Evolutionary conservation across 2,113 vertebrate genomes (phyloP), one percentile per base, ranked within the genome.

Genomic region (Stegostoma tigrinum): DNA sequence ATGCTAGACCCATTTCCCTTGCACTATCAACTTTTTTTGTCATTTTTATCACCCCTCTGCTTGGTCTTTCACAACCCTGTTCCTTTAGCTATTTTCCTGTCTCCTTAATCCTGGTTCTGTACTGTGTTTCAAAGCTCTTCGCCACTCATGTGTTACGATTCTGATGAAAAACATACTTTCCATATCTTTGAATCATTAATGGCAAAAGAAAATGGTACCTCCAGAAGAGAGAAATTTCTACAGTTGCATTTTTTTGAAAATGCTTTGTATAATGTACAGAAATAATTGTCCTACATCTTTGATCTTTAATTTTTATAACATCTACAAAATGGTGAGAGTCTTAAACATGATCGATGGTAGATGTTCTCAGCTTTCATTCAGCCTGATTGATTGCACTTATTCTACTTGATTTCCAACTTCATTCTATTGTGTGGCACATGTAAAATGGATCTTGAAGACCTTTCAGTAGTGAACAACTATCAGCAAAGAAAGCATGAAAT

Each of bases 241-340:
- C 52, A 90, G 48, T 90, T 90, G 52, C 5, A n/a, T 30, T 87
- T 90, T 61, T 5, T 90, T 34, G 30, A 64, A 6, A 15, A 7
- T n/a, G 27, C 30, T 64, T 27, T 64, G 55, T 34, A 15, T 61
- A 90, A 34, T 27, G 86, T 23, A 24, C 86, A 89, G 34, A 61
- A 61, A 30, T 89, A 30, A 89, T 34, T 27, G 48, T 89, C 30
- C 30, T 24, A 61, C 10, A 30, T 27, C 3, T 27, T 61, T n/a
- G 86, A 34, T 61, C 52, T 61, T 89, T 61, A 89, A 89, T 89
- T 27, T 89, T 89, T 52, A 61, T 89, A 89, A 89, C 86, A 89
- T 55, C 27, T 34, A 14, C 15, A 89, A 89, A 48, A 27, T 89
- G 14, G 61, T 55, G 86, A 89, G 86, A 89, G 86, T 10, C 48